These are phyloP conservation scores for Diogma glabrata DNA, from an alignment of 2,888 invertebrate species.

Conservation along the genomic window DNA sequence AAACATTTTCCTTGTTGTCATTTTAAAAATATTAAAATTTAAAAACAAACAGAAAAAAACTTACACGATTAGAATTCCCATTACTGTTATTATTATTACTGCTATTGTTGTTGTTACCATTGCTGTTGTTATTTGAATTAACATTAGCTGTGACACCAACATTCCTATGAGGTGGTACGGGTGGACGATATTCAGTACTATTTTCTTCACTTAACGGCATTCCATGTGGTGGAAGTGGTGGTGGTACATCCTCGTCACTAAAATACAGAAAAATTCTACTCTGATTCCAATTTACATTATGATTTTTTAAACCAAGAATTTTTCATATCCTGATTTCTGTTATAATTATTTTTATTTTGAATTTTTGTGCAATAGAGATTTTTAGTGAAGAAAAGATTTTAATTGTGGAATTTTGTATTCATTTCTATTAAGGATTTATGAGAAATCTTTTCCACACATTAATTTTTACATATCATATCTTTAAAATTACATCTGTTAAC, in stretches of 20 bases:
- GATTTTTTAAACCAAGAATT: no score
- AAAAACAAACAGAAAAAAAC: background rate
- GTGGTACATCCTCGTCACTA: slow-evolving; percentile 38
- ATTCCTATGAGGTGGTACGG: slow-evolving; percentile 79
- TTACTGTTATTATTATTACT: slow-evolving; percentile 13
- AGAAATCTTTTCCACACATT: no score
- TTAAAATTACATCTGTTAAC: no score
- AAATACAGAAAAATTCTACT: background rate
- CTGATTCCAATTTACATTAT: no score
- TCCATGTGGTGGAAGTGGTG: slow-evolving; percentile 43
- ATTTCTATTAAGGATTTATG: no score
- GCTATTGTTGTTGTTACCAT: slow-evolving; percentile 10
- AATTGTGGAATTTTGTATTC: no score
- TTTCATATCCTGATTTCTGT: no score
- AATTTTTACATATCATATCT: no score
- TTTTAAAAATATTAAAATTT: background rate
- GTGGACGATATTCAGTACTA: slow-evolving; percentile 59
- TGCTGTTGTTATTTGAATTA: slow-evolving; percentile 23
- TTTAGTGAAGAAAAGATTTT: no score
- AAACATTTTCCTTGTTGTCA: no score
- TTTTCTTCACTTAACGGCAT: slow-evolving; percentile 28
- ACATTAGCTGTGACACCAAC: slow-evolving; percentile 48
- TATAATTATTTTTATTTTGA: slow-evolving; percentile 5
- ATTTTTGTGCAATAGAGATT: no score
- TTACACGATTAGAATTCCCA: slow-evolving; percentile 10